Evolutionary conservation across 2,888 invertebrate species (phyloP), one percentile per base, ranked within the genome.

Genomic region (Lepas anatifera): DNA sequence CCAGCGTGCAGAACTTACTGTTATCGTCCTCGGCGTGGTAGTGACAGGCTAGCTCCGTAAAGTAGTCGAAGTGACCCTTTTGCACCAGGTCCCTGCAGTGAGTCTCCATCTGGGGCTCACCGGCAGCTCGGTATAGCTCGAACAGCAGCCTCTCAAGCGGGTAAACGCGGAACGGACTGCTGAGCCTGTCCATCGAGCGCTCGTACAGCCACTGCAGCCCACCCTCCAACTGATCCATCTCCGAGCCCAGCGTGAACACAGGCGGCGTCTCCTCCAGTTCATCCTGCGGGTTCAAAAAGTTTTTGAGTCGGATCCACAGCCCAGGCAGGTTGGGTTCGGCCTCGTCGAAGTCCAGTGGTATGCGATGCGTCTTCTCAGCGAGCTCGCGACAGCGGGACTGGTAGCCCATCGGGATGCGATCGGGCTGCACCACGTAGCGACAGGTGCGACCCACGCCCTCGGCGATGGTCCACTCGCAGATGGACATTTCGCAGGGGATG

Each of bases 271-370:
- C 25, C 3, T 39, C 39, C 39, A 37, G 66, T 25, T 13, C 39
- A n/a, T 66, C 39, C 41, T 39, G 66, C 37, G 66, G 66, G 41
- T 66, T 66, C 39, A 66, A 16, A 27, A 66, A 66, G 39, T 66
- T 41, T 25, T 27, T 37, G 7, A 66, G 66, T 25, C 66, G 66
- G 27, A 66, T 66, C 66, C 66, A 66, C 35, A 66, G 13, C 25
- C 39, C 37, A 3, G 66, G 66, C 37, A 66, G 6, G 41, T 22
- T 25, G 41, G n/a, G 13, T 27, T 66, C 66, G 25, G 39, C 37
- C 39, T 25, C 66, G 2, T n/a, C 25, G 66, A 27, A 27, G 13
- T 27, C 66, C 11, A 66, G 66, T 25, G 66, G 66, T 39, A 66
- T 25, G 39, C 27, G 37, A 39, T 66, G 66, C 41, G 66, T 66